Evolutionary conservation across 2,113 vertebrate species (phyloP), one percentile per base, ranked within the genome.

Genomic region (Callipepla squamata): DNA sequence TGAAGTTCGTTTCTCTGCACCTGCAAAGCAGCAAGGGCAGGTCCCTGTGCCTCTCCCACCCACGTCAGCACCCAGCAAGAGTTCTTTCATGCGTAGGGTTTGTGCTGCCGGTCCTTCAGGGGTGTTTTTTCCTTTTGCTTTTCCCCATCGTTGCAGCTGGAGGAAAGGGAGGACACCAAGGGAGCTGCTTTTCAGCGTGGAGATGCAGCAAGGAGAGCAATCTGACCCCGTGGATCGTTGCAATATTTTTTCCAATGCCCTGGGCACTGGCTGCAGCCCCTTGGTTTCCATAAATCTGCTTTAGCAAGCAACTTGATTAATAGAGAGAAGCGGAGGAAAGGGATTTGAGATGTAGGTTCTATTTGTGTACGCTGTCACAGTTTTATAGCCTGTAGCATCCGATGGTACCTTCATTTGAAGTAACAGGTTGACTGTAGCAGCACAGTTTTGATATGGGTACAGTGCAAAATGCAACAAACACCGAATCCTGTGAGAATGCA

Each of bases 281-380:
- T 89, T 73, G 13, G 45, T 87, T 91, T 92, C 25, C 34, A 16
- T 2, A 42, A 8, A 38, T 61, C 25, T 76, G 15, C 44, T 50
- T 57, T 58, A 63, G 63, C 30, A 50, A 69, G 34, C 15, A 38
- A 23, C 36, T 79, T 61, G 51, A 75, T 59, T 55, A 45, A 28
- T 72, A 38, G 13, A 26, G 57, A 81, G 61, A 48, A 81, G 40
- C 3, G 6, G n/a, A 69, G 18, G 6, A 19, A 28, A 73, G 79
- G 28, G 16, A 7, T 79, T 89, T 69, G 40, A 76, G 21, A 30
- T 85, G 20, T 40, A 73, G 6, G 17, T 73, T 87, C 45, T 28
- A 5, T 66, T 7, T 1, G 0, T n/a, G 15, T 48, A 1, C 30
- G 3, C 57, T 73, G n/a, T 55, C 0, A 0, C 76, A 44, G 26